phyloP scores from a whole-genome alignment of 92 coral and sea anemone genomes.

The Phenganax stokvisi region DNA sequence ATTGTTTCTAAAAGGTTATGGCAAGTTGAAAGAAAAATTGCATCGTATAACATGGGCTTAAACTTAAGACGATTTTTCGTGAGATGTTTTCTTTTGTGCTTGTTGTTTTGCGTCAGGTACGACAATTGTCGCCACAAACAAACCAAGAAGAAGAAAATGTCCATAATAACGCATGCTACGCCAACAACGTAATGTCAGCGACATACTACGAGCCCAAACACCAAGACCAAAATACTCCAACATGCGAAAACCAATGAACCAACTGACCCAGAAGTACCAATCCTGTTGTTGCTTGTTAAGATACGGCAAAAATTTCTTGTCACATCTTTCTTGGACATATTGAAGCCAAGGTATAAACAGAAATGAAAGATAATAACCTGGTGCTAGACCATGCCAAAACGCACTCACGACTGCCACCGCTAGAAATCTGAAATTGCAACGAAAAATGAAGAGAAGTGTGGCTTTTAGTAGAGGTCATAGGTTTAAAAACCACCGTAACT shows the following conservation, averaged over 20 bases:
- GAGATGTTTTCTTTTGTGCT: not conserved
- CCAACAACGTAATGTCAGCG: slow-evolving; percentile 32
- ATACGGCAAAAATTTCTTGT: slow-evolving; percentile 74
- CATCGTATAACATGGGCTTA: not conserved
- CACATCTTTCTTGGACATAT: slow-evolving; percentile 71
- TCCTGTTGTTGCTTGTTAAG: slow-evolving; percentile 53
- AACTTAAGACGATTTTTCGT: slow-evolving; percentile 4
- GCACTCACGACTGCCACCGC: slow-evolving; percentile 81
- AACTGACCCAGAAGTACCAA: slow-evolving; percentile 39
- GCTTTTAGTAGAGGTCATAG: not conserved
- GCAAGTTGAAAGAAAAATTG: not conserved
- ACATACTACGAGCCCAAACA: slow-evolving; percentile 28
- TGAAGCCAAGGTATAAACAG: slow-evolving; percentile 74
- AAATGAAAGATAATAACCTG: slow-evolving; percentile 89
- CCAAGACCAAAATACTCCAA: slow-evolving; percentile 42
- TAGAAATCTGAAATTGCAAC: slow-evolving; percentile 50
- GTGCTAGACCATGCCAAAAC: slow-evolving; percentile 96
- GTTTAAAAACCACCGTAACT: too few species aligned
- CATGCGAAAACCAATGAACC: slow-evolving; percentile 38
- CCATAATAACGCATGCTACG: slow-evolving; percentile 33
- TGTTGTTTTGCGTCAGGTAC: slow-evolving; percentile 12
- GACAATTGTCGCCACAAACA: slow-evolving; percentile 9
- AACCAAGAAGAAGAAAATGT: slow-evolving; percentile 16
- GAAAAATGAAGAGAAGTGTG: not conserved
- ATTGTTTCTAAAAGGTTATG: not conserved